Base-by-base conservation (phyloP, 2,888 invertebrate genomes). In the Acronicta psi region DNA sequence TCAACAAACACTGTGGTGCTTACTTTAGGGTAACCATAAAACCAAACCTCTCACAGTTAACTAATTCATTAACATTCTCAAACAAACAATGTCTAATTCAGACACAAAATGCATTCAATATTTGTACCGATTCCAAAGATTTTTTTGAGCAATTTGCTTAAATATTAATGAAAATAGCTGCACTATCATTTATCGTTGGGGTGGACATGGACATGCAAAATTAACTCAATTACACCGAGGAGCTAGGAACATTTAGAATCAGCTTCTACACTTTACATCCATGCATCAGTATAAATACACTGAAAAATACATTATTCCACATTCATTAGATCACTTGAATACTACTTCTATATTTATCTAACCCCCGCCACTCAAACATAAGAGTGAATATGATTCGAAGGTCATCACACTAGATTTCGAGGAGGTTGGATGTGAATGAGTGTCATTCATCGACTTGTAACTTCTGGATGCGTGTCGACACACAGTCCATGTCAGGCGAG, bases 381-480 rank as follows among this genome's bases (percentile, higher is more conserved):
- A 73, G 69, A 74, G 79, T 73, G 75, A 69, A 71, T 57, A 70
- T 50, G 70, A 79, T 49, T 68, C 61, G 57, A 68, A 69, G 67
- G 60, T 79, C 64, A 71, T 59, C 69, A 81, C 82, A 82, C 77
- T 77, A 77, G 65, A 69, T 72, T 74, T 69, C 56, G 65, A 76
- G 75, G 64, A 69, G 60, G 62, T 69, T 60, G 47, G 42, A 37
- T 62, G 64, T 29, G 57, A 64, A 69, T 73, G 58, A 68, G 57
- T 86, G 91, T 94, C 94, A 94, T 90, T 95, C 95, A 71, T 93
- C 95, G 57, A 96, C 95, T 84, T 95, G 95, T 54, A 96, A 83
- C 80, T 95, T 95, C 83, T 96, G 95, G 80, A 96, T 95, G 73
- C 94, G 94, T 64, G 95, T 95, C 10, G 95, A 95, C 43, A 96